Conservation (phyloP, 2,888 invertebrate genomes). For the Drosophila limbata region DNA sequence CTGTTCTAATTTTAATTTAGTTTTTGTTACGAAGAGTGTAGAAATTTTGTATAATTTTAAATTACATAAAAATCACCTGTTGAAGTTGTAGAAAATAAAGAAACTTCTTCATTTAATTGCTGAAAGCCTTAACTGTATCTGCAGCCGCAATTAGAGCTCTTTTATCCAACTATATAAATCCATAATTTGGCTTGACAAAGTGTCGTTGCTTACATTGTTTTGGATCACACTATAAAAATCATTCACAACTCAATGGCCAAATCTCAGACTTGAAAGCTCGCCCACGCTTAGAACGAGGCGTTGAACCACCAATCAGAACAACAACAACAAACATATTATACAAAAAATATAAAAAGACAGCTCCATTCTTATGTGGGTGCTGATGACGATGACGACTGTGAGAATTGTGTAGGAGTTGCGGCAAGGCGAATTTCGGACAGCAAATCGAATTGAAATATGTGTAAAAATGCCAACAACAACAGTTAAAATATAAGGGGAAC, state of each 20-base stretch:
- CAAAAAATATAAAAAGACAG: slow-evolving; percentile 17
- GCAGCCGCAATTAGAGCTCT: not conserved
- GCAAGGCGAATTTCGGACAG: slow-evolving; percentile 77
- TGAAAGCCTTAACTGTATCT: not conserved
- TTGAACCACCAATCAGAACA: slow-evolving; percentile 57
- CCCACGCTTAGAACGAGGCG: slow-evolving; percentile 78
- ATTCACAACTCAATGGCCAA: slow-evolving; percentile 73
- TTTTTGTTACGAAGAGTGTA: too few relatives aligned
- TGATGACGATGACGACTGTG: slow-evolving; percentile 28
- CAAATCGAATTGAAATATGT: slow-evolving; percentile 57
- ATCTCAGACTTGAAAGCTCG: slow-evolving; percentile 76
- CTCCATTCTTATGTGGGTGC: slow-evolving; percentile 55
- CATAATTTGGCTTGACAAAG: slow-evolving; percentile 21
- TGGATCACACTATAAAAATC: slow-evolving; percentile 50
- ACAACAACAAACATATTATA: slow-evolving; percentile 25
- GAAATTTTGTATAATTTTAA: too few relatives aligned
- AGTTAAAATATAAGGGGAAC: not conserved
- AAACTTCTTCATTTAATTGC: too few relatives aligned
- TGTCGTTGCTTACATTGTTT: slow-evolving; percentile 37
- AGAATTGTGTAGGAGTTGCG: slow-evolving; percentile 27
- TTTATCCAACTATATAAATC: slow-evolving; percentile 1
- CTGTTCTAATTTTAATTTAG: too few relatives aligned
- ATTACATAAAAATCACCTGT: too few relatives aligned
- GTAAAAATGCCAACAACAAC: slow-evolving; percentile 65
- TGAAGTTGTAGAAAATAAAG: too few relatives aligned